phyloP scores from a whole-genome alignment of 1,140 invertebrate genomes.

The Drosophila auraria region DNA sequence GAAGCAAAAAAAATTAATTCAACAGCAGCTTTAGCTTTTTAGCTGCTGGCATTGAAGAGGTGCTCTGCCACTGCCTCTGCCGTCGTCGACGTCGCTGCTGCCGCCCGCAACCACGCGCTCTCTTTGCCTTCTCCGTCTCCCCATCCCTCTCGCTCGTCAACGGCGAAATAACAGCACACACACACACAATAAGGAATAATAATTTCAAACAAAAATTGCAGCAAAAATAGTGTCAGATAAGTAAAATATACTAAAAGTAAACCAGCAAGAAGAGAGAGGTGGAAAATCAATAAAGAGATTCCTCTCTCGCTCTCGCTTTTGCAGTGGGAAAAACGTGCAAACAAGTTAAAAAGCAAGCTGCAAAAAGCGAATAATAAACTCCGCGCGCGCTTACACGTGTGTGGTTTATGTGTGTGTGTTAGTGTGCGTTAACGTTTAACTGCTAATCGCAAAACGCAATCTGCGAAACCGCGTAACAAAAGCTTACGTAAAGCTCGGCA shows the following conservation, averaged over 20 bases:
- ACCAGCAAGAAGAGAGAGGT: conserved; percentile 24
- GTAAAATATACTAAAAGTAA: conserved; percentile 25
- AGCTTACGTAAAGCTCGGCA: conserved; percentile 62
- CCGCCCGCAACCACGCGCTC: conserved; percentile 42
- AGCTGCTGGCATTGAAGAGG: conserved; percentile 69
- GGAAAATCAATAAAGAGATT: conserved; percentile 74
- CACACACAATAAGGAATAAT: conserved; percentile 34
- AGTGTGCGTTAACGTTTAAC: conserved; percentile 61
- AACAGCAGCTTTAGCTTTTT: conserved; percentile 60
- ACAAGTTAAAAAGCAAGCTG: conserved; percentile 59
- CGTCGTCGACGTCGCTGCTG: conserved; percentile 26
- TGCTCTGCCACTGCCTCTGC: conserved; percentile 37
- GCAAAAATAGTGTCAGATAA: conserved; percentile 30
- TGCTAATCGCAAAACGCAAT: conserved; percentile 53
- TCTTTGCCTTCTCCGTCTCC: conserved; percentile 10
- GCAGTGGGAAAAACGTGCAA: conserved; percentile 63
- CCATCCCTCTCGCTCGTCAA: neutral
- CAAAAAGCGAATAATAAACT: conserved; percentile 52
- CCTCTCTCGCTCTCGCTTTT: conserved; percentile 14
- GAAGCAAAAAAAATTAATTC: conserved; percentile 29
- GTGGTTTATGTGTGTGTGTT: conserved; percentile 9
- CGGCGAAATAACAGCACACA: conserved; percentile 28
- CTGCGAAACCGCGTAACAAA: conserved; percentile 52
- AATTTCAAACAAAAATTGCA: conserved; percentile 67
- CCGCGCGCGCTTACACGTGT: conserved; percentile 45